Evolutionary conservation across 37 sponge, comb jelly and placozoan genomes (phyloP).

Genomic region (Haliclona indistincta): DNA sequence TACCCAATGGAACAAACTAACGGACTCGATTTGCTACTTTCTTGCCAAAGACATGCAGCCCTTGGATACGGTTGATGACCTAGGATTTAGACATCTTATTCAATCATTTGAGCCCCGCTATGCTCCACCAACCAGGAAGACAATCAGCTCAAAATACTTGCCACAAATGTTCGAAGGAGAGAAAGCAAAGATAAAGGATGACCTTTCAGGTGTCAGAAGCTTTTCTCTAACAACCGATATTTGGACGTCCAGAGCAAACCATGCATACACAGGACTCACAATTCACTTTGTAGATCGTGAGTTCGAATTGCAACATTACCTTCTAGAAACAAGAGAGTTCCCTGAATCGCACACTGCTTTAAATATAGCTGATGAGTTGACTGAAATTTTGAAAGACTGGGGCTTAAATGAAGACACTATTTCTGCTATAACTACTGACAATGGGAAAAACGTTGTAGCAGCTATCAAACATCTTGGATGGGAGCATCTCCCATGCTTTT

Average conservation of each 20-base stretch:
- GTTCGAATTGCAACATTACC: not conserved
- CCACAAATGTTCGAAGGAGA: conserved; percentile 15
- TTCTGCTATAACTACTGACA: conserved; percentile 15
- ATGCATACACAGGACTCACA: conserved; percentile 40
- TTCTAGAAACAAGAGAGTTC: conserved; percentile 31
- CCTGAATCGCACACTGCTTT: conserved; percentile 31
- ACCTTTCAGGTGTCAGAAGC: not conserved
- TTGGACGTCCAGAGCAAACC: conserved; percentile 32
- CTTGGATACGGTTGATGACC: conserved; percentile 22
- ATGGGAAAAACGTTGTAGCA: conserved; percentile 17
- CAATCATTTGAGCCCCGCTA: conserved; percentile 24
- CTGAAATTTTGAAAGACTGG: conserved; percentile 5
- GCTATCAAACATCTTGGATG: conserved; percentile 16
- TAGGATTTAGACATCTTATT: conserved; percentile 35
- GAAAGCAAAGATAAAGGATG: conserved; percentile 6
- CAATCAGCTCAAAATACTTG: conserved; percentile 2
- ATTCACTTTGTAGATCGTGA: conserved; percentile 5
- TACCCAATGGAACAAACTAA: conserved; percentile 5
- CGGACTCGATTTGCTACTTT: conserved; percentile 22
- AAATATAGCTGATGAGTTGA: conserved; percentile 15
- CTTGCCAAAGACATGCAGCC: conserved; percentile 47
- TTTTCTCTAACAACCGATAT: conserved; percentile 35
- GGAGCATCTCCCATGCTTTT: conserved; percentile 24
- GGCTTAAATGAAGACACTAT: not conserved
- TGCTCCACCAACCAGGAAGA: conserved; percentile 17